Conservation (phyloP, 2,797 vertebrate species). For the Pelodytes ibericus region DNA sequence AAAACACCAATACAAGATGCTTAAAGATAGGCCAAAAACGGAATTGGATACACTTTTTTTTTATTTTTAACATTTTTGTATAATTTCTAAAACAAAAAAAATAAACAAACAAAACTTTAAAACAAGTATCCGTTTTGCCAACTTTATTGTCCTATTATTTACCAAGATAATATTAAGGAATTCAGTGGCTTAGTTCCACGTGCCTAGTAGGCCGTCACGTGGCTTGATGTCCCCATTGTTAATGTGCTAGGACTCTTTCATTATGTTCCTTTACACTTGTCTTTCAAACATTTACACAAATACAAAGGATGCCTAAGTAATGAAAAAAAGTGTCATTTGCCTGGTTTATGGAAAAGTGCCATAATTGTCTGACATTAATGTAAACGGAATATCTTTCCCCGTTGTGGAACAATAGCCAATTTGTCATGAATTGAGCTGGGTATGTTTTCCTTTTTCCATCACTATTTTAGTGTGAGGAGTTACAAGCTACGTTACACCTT, state of each 20-base stretch:
- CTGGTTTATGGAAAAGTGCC: not conserved
- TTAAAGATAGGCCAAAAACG: too few relatives aligned
- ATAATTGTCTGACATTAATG: slow-evolving; percentile 31
- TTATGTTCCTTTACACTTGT: not conserved
- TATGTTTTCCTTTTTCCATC: not conserved
- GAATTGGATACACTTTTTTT: too few relatives aligned
- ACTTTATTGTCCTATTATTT: too few relatives aligned
- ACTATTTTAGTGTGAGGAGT: not conserved
- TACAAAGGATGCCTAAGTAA: slow-evolving; percentile 22
- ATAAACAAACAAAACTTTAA: too few relatives aligned
- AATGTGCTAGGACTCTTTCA: not conserved
- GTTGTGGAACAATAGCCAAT: slow-evolving; percentile 38
- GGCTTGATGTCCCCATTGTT: slow-evolving; percentile 7
- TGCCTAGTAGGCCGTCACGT: too few relatives aligned
- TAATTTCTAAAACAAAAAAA: too few relatives aligned
- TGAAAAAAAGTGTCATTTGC: slow-evolving; percentile 25
- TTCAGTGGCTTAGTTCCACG: too few relatives aligned
- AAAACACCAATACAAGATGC: too few relatives aligned
- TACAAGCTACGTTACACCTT: slow-evolving; percentile 10
- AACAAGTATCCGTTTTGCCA: too few relatives aligned
- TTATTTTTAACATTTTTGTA: too few relatives aligned
- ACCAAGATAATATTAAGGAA: too few relatives aligned
- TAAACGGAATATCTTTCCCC: not conserved
- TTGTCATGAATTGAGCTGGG: slow-evolving; percentile 37
- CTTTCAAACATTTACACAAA: not conserved